phyloP scores from a whole-genome alignment of 2,113 vertebrate genomes.

The Podiceps cristatus region DNA sequence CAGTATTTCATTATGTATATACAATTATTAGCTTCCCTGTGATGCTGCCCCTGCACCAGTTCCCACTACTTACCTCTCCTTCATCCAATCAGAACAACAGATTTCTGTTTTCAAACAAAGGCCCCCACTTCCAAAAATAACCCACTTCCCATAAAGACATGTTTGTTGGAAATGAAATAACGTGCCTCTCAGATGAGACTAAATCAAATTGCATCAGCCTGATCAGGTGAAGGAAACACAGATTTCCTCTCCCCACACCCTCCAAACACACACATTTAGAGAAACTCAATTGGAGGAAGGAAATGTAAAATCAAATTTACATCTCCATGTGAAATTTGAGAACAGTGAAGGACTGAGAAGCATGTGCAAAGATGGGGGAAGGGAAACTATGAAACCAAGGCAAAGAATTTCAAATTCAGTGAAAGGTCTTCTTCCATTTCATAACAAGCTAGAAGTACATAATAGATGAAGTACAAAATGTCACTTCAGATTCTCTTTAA shows the following conservation, averaged over 20 bases:
- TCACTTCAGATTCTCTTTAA: not conserved
- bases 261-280: constrained; percentile 54
- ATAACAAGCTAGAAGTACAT: not conserved
- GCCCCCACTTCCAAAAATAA: constrained; percentile 42
- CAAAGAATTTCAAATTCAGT: constrained; percentile 47
- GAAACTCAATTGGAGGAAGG: constrained; percentile 71
- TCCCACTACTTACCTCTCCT: not conserved
- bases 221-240: constrained; percentile 74
- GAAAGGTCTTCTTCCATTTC: constrained; percentile 14
- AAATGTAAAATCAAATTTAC: constrained; percentile 74
- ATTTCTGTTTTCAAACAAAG: constrained; percentile 50
- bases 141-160: not conserved
- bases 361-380: not conserved
- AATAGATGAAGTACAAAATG: not conserved
- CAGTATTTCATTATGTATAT: not conserved
- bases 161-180: constrained; percentile 27
- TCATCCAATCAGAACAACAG: constrained; percentile 14
- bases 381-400: not conserved
- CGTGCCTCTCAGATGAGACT: not conserved
- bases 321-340: constrained; percentile 62
- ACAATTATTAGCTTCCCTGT: not conserved
- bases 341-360: constrained; percentile 3
- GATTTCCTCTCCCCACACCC: constrained; percentile 67
- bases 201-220: constrained; percentile 54
- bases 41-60: not conserved